Base-by-base conservation (phyloP, 2,797 vertebrate species). In the Myotis findleyi region DNA sequence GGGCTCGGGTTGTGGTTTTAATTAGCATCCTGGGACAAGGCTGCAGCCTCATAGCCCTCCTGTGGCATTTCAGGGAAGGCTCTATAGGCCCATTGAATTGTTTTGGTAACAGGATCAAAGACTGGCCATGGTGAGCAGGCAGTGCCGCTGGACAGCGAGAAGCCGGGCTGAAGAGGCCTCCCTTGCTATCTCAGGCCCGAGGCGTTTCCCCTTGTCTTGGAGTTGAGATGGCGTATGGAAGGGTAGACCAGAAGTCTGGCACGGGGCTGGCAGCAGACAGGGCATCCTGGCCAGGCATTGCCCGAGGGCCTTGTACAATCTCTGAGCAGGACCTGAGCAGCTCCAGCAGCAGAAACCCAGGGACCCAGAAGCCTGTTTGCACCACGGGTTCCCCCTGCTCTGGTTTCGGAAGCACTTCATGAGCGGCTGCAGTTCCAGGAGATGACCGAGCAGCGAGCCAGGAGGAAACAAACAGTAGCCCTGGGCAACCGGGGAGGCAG, bases 21-120 rank as follows among this genome's bases (percentile, higher is more conserved):
- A 97, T 97, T 96, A 97, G 87, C 96, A 95, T 89, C 96, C 96
- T 97, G 96, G 97, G 97, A 95, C 94, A 92, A 95, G 73, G 30
- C 97, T 33, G 38, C 36, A 44, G 93, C 20, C 51, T n/a, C 0
- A 0, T 3, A 36, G 38, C 21, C 62, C 94, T 73, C 88, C 69
- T n/a, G 76, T 87, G 95, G 92, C 81, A 92, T 89, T 79, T 62
- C 59, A 14, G 30, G 33, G 82, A 91, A 96, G 64, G 66, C 91
- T 71, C 93, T 30, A 1, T 0, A 23, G 44, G 53, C 47, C 38
- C 30, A 23, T 0, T 0, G 9, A 18, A 59, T 88, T 90, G 93
- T 87, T 96, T 96, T 95, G 93, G 95, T 93, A 85, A 94, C 94
- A 86, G 80, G 57, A 62, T 75, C 55, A 20, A 47, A 38, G 4